Percentiles rank a stretch among this genome's conserved stretches.
Conservation (phyloP, 2,113 vertebrate genomes). For the Brachionichthys hirsutus region DNA sequence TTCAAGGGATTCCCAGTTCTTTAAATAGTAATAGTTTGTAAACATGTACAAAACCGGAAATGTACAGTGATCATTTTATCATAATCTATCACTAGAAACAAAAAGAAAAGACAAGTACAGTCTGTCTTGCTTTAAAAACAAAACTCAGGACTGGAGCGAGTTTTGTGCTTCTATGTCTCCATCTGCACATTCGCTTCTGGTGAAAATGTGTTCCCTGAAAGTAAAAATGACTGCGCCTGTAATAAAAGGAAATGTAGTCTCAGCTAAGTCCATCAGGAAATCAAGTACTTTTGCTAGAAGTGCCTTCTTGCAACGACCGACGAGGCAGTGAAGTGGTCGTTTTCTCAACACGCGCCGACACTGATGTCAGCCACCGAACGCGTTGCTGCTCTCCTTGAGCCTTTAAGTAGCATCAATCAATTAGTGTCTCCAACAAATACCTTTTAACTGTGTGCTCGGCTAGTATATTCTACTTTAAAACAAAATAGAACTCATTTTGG, state of each 20-base stretch:
- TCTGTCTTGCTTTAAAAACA: slow-evolving; percentile 5
- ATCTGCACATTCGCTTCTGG: slow-evolving; percentile 28
- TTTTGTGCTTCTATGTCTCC: slow-evolving; percentile 8
- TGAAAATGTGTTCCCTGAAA: slow-evolving; percentile 26
- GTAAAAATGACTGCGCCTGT: slow-evolving; percentile 30
- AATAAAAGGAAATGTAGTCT: slow-evolving; percentile 27
- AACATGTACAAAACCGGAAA: slow-evolving; percentile 43
- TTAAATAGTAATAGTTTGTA: slow-evolving; percentile 30
- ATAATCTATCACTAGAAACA: slow-evolving; percentile 19
- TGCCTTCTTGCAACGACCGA: too few species aligned
- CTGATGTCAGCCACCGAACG: too few species aligned
- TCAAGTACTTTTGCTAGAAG: slow-evolving; percentile 6
- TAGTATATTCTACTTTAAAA: slow-evolving; percentile 39
- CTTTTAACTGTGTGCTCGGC: slow-evolving; percentile 23
- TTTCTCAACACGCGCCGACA: too few species aligned
- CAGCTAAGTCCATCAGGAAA: slow-evolving; percentile 14
- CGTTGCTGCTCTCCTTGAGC: not conserved
- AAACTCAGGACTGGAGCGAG: slow-evolving; percentile 9
- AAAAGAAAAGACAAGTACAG: not conserved
- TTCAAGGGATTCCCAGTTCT: slow-evolving; percentile 41
- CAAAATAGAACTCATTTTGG: slow-evolving; percentile 31
- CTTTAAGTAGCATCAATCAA: slow-evolving; percentile 27
- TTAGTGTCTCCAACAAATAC: slow-evolving; percentile 26
- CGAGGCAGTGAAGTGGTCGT: too few species aligned
- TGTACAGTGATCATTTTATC: slow-evolving; percentile 16